Conservation (phyloP, 2,888 invertebrate species). For the Cheilosia vulpina region DNA sequence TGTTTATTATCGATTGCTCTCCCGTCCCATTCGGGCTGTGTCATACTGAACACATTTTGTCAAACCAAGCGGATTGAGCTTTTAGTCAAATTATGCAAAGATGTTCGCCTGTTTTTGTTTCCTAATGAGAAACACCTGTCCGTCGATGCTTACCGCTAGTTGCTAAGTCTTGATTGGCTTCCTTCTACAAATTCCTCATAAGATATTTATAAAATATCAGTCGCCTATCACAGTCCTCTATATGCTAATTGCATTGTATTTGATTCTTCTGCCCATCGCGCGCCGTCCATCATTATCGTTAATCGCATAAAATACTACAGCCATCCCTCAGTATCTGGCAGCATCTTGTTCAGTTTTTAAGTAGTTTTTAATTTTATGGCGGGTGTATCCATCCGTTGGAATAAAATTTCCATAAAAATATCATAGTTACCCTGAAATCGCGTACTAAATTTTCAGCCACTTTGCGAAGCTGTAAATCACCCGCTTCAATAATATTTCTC, state of each 20-base stretch:
- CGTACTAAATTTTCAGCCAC: conserved; percentile 61
- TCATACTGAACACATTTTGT: too few species aligned
- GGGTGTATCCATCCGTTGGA: conserved; percentile 31
- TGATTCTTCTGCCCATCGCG: not conserved
- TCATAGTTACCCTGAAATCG: conserved; percentile 52
- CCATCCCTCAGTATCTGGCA: conserved; percentile 4
- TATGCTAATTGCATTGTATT: conserved; percentile 3
- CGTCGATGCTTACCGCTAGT: not conserved
- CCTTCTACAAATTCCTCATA: too few species aligned
- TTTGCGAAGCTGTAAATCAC: conserved; percentile 57
- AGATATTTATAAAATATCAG: not conserved
- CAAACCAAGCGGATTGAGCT: too few species aligned
- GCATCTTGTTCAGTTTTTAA: conserved; percentile 42
- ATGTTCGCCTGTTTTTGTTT: too few species aligned
- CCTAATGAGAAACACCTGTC: not conserved
- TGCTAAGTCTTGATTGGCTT: not conserved
- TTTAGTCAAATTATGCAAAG: too few species aligned
- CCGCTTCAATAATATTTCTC: conserved; percentile 30
- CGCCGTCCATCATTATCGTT: conserved; percentile 5
- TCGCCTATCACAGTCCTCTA: not conserved
- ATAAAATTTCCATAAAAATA: conserved; percentile 56
- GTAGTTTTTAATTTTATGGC: conserved; percentile 61
- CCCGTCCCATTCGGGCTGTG: too few species aligned
- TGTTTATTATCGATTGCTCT: too few species aligned
- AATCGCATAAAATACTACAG: conserved; percentile 19